phyloP scores from a whole-genome alignment of 2,797 vertebrate genomes.

The Chromis chromis region DNA sequence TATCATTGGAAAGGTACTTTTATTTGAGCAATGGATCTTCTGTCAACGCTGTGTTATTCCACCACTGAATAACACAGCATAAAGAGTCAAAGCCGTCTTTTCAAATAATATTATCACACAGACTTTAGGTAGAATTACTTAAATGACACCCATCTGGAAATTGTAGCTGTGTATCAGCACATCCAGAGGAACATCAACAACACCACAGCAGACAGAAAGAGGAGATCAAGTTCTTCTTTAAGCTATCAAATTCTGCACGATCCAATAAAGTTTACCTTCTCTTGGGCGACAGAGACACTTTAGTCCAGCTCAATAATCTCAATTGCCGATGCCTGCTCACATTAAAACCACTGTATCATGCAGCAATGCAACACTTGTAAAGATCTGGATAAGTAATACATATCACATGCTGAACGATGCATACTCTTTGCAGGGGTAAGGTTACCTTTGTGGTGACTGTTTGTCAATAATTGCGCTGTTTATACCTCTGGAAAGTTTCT shows the following conservation, averaged over 20 bases:
- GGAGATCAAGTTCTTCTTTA: slow-evolving; percentile 66
- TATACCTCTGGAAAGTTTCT: slow-evolving; percentile 64
- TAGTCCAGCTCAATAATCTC: slow-evolving; percentile 64
- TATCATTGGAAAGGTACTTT: not conserved
- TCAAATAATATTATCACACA: slow-evolving; percentile 28
- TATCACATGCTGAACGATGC: slow-evolving; percentile 50
- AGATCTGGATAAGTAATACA: slow-evolving; percentile 57
- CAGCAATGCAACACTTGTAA: slow-evolving; percentile 50
- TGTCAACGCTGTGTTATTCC: not conserved
- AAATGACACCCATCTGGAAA: slow-evolving; percentile 52
- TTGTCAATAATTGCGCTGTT: slow-evolving; percentile 70
- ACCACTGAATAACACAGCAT: slow-evolving; percentile 17
- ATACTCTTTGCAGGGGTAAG: slow-evolving; percentile 46
- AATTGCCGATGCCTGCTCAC: slow-evolving; percentile 62
- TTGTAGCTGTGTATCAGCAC: slow-evolving; percentile 67
- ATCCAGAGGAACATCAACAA: slow-evolving; percentile 58
- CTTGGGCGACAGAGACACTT: slow-evolving; percentile 55
- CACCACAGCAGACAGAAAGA: slow-evolving; percentile 49
- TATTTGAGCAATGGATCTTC: not conserved
- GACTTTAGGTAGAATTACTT: slow-evolving; percentile 63
- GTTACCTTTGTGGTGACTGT: slow-evolving; percentile 63
- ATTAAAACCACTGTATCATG: slow-evolving; percentile 47
- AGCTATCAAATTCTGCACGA: slow-evolving; percentile 77
- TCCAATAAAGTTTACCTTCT: slow-evolving; percentile 65
- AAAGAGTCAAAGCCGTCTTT: slow-evolving; percentile 36